These are phyloP conservation scores for Atta colombica DNA, from an alignment of 1,140 invertebrate species.

Conservation along the genomic window DNA sequence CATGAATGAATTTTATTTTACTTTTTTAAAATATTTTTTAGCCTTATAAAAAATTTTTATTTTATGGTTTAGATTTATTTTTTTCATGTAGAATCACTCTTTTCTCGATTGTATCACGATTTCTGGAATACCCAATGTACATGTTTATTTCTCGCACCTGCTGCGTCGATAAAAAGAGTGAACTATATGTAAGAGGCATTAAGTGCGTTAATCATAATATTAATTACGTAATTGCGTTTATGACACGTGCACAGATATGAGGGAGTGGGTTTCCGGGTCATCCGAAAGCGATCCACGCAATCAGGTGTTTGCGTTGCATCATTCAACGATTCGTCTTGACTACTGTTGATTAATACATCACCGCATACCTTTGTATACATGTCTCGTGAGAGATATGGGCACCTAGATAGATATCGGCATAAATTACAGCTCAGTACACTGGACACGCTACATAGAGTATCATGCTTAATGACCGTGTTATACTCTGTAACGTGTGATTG, in stretches of 20 bases:
- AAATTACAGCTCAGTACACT: slow-evolving; percentile 31
- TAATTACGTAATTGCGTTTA: slow-evolving; percentile 46
- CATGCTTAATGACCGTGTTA: slow-evolving; percentile 38
- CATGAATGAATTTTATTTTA: no score
- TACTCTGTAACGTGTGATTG: slow-evolving; percentile 13
- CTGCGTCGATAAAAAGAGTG: not conserved
- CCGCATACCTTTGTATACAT: slow-evolving; percentile 8
- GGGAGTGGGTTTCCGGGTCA: slow-evolving; percentile 33
- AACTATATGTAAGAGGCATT: not conserved
- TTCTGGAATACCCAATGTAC: no score
- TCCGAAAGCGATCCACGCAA: slow-evolving; percentile 72
- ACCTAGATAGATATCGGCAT: slow-evolving; percentile 47
- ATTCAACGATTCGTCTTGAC: slow-evolving; percentile 56
- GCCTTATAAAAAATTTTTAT: no score
- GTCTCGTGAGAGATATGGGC: slow-evolving; percentile 5
- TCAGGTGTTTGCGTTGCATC: slow-evolving; percentile 81
- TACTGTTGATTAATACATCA: slow-evolving; percentile 37
- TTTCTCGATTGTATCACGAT: no score
- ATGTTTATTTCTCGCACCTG: not conserved
- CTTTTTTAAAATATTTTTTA: no score
- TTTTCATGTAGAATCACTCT: no score
- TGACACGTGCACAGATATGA: not conserved
- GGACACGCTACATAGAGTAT: slow-evolving; percentile 5
- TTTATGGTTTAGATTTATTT: no score
- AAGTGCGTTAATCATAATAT: slow-evolving; percentile 2